phyloP scores from a whole-genome alignment of 2,888 invertebrate species.

The Tridacna crocea region DNA sequence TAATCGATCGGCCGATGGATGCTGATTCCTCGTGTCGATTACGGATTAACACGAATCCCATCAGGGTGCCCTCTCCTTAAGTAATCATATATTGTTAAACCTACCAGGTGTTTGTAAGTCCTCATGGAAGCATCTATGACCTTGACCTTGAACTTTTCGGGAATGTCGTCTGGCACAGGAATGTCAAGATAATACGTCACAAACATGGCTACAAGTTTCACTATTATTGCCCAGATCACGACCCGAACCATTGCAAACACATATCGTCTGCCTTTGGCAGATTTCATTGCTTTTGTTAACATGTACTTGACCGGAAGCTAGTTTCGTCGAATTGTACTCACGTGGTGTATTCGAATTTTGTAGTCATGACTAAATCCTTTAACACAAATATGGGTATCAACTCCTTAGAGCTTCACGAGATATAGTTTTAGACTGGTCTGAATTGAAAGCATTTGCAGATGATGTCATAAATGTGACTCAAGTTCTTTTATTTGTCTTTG shows the following conservation, averaged over 20 bases:
- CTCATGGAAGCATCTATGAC: conserved; percentile 69
- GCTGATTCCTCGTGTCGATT: no score
- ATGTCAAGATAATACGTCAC: conserved; percentile 66
- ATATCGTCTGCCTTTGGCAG: conserved; percentile 20
- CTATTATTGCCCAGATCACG: conserved; percentile 48
- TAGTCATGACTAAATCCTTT: no score
- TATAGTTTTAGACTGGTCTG: no score
- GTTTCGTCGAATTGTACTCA: background rate
- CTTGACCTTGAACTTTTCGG: conserved; percentile 65
- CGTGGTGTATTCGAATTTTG: background rate
- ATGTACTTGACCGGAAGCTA: background rate
- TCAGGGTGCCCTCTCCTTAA: no score
- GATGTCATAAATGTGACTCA: no score
- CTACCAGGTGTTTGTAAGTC: conserved; percentile 68
- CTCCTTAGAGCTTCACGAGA: no score
- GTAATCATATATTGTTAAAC: background rate
- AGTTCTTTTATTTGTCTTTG: no score
- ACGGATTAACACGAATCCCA: no score
- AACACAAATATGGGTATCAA: no score
- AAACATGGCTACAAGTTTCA: conserved; percentile 56
- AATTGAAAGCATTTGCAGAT: no score
- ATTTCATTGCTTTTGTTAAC: conserved; percentile 2
- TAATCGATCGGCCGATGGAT: no score
- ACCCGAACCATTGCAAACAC: conserved; percentile 42
- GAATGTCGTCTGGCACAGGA: conserved; percentile 67